phyloP scores from a whole-genome alignment of 2,888 invertebrate genomes.

The Allacma fusca region DNA sequence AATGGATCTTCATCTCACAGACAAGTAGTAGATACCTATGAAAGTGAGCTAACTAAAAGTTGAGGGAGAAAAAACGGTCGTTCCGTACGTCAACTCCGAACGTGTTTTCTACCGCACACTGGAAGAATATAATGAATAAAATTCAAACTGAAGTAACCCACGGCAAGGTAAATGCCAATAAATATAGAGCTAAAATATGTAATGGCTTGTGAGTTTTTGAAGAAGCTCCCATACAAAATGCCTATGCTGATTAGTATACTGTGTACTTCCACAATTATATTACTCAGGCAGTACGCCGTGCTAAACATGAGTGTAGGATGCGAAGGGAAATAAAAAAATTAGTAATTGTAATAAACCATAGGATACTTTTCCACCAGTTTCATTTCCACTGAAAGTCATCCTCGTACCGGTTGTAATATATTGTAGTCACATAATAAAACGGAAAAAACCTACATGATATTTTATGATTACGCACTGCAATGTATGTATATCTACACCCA shows the following conservation, averaged over 20 bases:
- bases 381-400: background rate
- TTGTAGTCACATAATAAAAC: conserved; percentile 3
- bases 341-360: conserved; percentile 35
- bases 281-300: conserved; percentile 21
- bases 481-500: too few relatives aligned
- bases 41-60: too few relatives aligned
- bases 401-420: conserved; percentile 9
- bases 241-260: too few relatives aligned
- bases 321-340: conserved; percentile 17
- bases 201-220: too few relatives aligned
- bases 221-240: too few relatives aligned
- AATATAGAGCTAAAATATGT: background rate
- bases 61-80: background rate
- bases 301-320: background rate
- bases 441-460: too few relatives aligned
- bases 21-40: too few relatives aligned
- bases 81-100: background rate
- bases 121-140: background rate
- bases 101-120: conserved; percentile 16
- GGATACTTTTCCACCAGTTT: conserved; percentile 33
- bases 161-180: conserved; percentile 29
- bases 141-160: conserved; percentile 24
- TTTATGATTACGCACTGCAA: too few relatives aligned
- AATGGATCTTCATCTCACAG: too few relatives aligned
- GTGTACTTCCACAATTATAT: too few relatives aligned